Percentiles rank a stretch among this genome's conserved stretches.
These are phyloP conservation scores for Cyclophora punctaria DNA, from an alignment of 2,888 invertebrate species.

Conservation along the genomic window DNA sequence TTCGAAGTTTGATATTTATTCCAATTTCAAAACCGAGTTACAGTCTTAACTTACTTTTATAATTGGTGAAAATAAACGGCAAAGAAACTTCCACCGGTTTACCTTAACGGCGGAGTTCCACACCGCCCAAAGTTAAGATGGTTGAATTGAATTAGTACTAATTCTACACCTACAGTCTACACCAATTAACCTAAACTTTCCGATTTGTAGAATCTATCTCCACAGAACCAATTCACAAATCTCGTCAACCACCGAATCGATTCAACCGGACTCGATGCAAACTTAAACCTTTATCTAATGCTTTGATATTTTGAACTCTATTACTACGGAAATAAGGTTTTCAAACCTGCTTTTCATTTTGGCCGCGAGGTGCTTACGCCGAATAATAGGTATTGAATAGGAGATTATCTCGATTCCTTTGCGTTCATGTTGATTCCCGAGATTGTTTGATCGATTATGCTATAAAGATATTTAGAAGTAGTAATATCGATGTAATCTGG, in stretches of 20 bases:
- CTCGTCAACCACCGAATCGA: constrained; percentile 19
- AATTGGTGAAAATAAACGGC: no score
- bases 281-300: constrained; percentile 1
- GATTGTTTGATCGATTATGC: constrained; percentile 14
- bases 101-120: no score
- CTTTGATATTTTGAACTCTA: not conserved
- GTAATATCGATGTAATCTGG: no score
- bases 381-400: constrained; percentile 26
- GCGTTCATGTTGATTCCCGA: constrained; percentile 27
- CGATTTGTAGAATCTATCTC: not conserved
- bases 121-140: no score
- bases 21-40: no score
- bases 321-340: not conserved
- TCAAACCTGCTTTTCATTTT: not conserved
- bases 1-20: no score
- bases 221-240: constrained; percentile 9
- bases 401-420: constrained; percentile 28
- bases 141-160: no score
- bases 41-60: no score
- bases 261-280: constrained; percentile 13
- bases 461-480: constrained; percentile 2
- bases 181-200: not conserved
- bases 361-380: constrained; percentile 22
- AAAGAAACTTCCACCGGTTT: no score
- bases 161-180: not conserved